These are phyloP conservation scores for Onychorhynchus coronatus DNA, from an alignment of 2,113 vertebrate species.

Conservation along the genomic window DNA sequence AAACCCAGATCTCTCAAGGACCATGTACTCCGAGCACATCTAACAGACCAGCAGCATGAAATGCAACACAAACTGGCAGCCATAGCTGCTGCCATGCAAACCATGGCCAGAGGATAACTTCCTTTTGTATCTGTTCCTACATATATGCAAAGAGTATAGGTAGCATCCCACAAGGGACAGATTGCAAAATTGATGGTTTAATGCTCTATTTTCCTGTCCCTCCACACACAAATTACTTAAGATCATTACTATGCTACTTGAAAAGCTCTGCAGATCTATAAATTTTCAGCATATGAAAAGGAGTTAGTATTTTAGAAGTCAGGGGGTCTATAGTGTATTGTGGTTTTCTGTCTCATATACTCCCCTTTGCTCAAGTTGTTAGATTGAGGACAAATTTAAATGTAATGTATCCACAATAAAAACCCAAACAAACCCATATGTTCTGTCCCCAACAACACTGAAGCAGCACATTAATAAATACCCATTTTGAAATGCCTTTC, in stretches of 20 bases:
- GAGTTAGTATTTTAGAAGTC: neutral
- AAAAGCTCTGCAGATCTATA: neutral
- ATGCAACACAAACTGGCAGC: neutral
- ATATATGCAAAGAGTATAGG: neutral
- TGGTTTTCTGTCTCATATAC: neutral
- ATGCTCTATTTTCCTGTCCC: neutral
- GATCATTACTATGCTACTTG: neutral
- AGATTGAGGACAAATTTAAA: neutral
- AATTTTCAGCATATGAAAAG: neutral
- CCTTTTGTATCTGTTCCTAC: neutral
- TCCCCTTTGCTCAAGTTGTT: conserved; percentile 1
- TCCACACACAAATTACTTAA: neutral
- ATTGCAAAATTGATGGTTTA: neutral
- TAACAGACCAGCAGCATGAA: neutral
- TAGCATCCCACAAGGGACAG: neutral
- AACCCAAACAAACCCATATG: neutral
- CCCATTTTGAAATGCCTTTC: conserved; percentile 26
- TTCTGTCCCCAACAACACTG: neutral
- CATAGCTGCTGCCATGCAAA: neutral
- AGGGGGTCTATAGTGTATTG: neutral
- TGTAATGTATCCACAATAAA: neutral
- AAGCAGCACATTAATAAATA: conserved; percentile 15
- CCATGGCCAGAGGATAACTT: neutral
- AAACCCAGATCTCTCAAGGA: neutral
- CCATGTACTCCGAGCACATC: neutral